Conservation (phyloP, 2,888 invertebrate genomes). For the Pantelozetes paolii region DNA sequence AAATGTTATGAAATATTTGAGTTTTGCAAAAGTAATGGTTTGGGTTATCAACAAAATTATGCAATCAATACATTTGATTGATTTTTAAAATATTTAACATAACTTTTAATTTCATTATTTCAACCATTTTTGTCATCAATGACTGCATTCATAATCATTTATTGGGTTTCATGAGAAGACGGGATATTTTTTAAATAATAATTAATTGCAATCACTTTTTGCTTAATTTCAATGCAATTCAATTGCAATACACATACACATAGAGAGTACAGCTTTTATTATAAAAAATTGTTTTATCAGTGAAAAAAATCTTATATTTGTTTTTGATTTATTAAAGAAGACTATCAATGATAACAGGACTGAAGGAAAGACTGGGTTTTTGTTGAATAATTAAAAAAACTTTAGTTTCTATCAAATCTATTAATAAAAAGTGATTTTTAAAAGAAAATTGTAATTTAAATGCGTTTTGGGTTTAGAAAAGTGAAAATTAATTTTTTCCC, state of each 20-base stretch:
- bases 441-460: conserved; percentile 4
- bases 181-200: too few relatives aligned
- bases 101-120: not conserved
- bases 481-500: not conserved
- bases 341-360: not conserved
- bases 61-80: not conserved
- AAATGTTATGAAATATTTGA: not conserved
- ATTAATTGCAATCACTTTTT: not conserved
- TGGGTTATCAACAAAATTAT: not conserved
- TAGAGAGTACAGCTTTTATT: not conserved
- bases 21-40: not conserved
- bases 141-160: too few relatives aligned
- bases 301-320: not conserved
- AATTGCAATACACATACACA: not conserved
- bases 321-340: not conserved
- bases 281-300: too few relatives aligned
- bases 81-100: not conserved
- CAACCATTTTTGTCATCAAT: not conserved
- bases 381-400: not conserved
- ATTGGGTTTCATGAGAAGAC: too few relatives aligned
- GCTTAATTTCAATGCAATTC: not conserved
- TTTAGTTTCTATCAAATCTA: not conserved
- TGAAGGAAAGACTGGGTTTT: not conserved
- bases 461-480: not conserved
- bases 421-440: not conserved